These are phyloP conservation scores for Girardinus metallicus DNA, from an alignment of 2,797 vertebrate genomes.

Conservation along the genomic window DNA sequence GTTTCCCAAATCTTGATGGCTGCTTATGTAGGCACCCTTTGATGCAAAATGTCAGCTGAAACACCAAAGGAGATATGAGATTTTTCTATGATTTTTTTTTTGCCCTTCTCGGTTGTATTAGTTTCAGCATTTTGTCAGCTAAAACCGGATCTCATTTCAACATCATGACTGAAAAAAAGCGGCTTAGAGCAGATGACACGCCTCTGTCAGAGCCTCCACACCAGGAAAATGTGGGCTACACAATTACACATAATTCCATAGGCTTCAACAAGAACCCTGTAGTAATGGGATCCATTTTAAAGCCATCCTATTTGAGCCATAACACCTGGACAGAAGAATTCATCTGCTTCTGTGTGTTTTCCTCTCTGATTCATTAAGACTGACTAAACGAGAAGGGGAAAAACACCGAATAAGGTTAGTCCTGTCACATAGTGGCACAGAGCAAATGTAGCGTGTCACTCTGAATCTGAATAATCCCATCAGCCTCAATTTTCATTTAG, in stretches of 20 bases:
- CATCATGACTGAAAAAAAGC: conserved; percentile 62
- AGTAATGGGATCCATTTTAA: conserved; percentile 81
- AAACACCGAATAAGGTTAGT: not conserved
- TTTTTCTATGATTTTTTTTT: conserved; percentile 71
- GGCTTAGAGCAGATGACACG: conserved; percentile 75
- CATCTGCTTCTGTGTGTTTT: conserved; percentile 36
- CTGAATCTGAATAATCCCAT: conserved; percentile 35
- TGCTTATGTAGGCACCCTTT: conserved; percentile 46
- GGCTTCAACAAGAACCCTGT: conserved; percentile 68
- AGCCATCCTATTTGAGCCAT: conserved; percentile 65
- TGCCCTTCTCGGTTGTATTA: conserved; percentile 66
- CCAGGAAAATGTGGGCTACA: conserved; percentile 80
- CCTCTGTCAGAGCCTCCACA: conserved; percentile 68
- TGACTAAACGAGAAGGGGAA: not conserved
- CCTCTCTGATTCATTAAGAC: conserved; percentile 66
- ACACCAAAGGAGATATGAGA: conserved; percentile 58
- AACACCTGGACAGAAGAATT: conserved; percentile 55
- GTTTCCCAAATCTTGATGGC: conserved; percentile 22
- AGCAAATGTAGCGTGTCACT: conserved; percentile 1
- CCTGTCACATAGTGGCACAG: not conserved
- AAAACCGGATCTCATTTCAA: conserved; percentile 77
- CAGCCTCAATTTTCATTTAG: conserved; percentile 26
- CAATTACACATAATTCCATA: conserved; percentile 76
- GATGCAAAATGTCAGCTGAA: conserved; percentile 61
- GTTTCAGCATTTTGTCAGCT: conserved; percentile 69